Percentiles rank a stretch among this genome's conserved stretches.
Conservation (phyloP, 2,888 invertebrate genomes). For the Serripes groenlandicus region DNA sequence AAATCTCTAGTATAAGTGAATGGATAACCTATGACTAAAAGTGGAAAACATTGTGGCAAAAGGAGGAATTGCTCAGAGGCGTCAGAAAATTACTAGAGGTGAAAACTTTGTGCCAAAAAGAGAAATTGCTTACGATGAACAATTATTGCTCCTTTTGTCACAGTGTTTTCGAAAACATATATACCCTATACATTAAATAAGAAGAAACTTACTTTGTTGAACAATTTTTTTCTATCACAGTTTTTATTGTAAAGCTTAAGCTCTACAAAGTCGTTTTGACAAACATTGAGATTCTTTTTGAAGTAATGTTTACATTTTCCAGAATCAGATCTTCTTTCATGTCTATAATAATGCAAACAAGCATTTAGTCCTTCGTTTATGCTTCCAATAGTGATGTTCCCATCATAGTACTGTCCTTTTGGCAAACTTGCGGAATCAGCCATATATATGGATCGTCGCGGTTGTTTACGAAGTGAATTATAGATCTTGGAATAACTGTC, state of each 20-base stretch:
- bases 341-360: slow-evolving; percentile 33
- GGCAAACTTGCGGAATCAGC: slow-evolving; percentile 33
- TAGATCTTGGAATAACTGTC: slow-evolving; percentile 62
- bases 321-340: slow-evolving; percentile 32
- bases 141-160: background rate
- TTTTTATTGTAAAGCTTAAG: slow-evolving; percentile 32
- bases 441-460: slow-evolving; percentile 47
- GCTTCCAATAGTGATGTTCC: background rate
- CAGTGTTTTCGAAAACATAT: background rate
- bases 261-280: slow-evolving; percentile 8
- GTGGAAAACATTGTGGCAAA: background rate
- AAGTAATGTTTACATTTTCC: slow-evolving; percentile 18
- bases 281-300: slow-evolving; percentile 15
- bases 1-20: too few relatives aligned
- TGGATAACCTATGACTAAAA: too few relatives aligned
- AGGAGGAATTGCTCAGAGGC: background rate
- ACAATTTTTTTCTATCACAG: slow-evolving; percentile 13
- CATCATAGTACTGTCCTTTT: background rate
- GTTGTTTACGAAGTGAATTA: slow-evolving; percentile 44
- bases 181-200: background rate
- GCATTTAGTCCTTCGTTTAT: background rate
- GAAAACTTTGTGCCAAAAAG: background rate
- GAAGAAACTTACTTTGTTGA: slow-evolving; percentile 33
- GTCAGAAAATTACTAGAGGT: background rate
- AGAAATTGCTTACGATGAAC: background rate